phyloP scores from a whole-genome alignment of 2,888 invertebrate species.

The Coelopa pilipes region DNA sequence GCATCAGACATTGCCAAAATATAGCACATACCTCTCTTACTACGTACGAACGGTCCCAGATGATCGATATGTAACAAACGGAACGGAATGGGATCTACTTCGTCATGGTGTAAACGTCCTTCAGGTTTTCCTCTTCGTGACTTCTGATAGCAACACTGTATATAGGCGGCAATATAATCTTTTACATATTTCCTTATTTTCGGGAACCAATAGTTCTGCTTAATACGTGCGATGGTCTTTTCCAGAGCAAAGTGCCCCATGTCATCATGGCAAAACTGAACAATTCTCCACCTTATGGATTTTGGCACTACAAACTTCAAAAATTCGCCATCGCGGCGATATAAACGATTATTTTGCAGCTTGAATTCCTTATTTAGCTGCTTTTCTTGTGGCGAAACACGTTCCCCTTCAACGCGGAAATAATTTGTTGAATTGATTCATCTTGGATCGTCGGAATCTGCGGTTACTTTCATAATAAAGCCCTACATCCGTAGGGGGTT shows the following conservation, averaged over 20 bases:
- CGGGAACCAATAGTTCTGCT: slow-evolving; percentile 43
- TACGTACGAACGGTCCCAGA: slow-evolving; percentile 30
- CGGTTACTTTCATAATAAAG: slow-evolving; percentile 6
- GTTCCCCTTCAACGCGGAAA: background rate
- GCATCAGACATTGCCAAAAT: slow-evolving; percentile 36
- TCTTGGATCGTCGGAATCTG: slow-evolving; percentile 6
- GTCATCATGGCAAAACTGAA: slow-evolving; percentile 1
- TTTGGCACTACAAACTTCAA: background rate
- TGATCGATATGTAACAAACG: slow-evolving; percentile 39
- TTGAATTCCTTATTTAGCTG: background rate
- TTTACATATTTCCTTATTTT: slow-evolving; percentile 41
- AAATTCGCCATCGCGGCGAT: background rate
- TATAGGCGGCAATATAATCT: slow-evolving; percentile 31
- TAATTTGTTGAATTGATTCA: background rate
- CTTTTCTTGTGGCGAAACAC: background rate
- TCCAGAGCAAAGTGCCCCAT: slow-evolving; percentile 38
- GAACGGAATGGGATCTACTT: slow-evolving; percentile 42
- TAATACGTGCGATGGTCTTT: slow-evolving; percentile 41
- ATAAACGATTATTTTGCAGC: slow-evolving; percentile 6
- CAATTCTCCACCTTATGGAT: background rate
- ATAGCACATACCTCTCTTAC: slow-evolving; percentile 12
- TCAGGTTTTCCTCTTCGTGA: slow-evolving; percentile 30
- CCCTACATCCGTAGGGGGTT: background rate
- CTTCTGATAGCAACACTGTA: background rate
- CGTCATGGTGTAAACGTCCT: slow-evolving; percentile 34